These are phyloP conservation scores for Takifugu flavidus DNA, from an alignment of 2,113 vertebrate genomes.

Conservation along the genomic window DNA sequence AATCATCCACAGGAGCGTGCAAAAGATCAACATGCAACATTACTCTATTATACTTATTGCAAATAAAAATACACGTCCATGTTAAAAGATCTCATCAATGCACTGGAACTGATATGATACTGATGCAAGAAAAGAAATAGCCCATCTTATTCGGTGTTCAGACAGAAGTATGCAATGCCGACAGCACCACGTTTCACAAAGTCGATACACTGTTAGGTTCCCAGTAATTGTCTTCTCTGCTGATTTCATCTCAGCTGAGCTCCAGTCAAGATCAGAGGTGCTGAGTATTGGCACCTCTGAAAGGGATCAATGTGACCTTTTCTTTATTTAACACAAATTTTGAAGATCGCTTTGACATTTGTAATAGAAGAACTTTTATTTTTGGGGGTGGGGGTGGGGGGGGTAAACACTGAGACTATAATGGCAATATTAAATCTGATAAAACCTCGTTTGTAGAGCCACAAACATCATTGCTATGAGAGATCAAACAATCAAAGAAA, in stretches of 20 bases:
- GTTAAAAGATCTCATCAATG: conserved; percentile 18
- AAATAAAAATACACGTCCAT: conserved; percentile 39
- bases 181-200: conserved; percentile 19
- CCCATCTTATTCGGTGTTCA: conserved; percentile 18
- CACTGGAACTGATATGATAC: conserved; percentile 19
- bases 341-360: no score
- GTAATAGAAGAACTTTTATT: no score
- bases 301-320: no score
- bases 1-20: conserved; percentile 36
- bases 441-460: no score
- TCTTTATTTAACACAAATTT: no score
- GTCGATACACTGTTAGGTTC: background rate
- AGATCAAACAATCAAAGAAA: no score
- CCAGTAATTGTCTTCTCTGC: background rate
- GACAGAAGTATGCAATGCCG: conserved; percentile 26
- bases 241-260: background rate
- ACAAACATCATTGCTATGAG: no score
- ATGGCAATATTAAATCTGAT: no score
- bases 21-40: conserved; percentile 32
- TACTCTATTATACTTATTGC: conserved; percentile 19
- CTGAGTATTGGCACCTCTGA: no score
- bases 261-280: no score
- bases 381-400: no score
- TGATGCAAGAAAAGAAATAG: conserved; percentile 32
- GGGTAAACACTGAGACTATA: no score